These are phyloP conservation scores for Pogonomyrmex californicus DNA, from an alignment of 1,140 invertebrate species.

Conservation along the genomic window DNA sequence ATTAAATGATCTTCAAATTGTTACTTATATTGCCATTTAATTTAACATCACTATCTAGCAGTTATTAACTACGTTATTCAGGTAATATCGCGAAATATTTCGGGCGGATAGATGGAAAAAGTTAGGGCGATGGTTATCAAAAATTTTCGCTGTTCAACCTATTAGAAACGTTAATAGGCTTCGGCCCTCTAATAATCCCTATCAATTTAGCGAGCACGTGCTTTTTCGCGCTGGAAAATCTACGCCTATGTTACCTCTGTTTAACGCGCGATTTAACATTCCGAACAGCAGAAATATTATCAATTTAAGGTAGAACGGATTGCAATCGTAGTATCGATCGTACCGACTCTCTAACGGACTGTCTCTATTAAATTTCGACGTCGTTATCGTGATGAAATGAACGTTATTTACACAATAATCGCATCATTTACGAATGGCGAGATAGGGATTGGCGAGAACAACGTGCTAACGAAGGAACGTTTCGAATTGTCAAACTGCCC, in stretches of 20 bases:
- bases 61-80: conserved; percentile 1
- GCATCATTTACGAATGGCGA: conserved; percentile 59
- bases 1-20: conserved; percentile 7
- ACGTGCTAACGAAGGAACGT: conserved; percentile 42
- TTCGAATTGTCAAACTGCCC: conserved; percentile 53
- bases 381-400: conserved; percentile 57
- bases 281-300: conserved; percentile 26
- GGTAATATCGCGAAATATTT: conserved; percentile 27
- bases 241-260: neutral
- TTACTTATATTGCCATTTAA: neutral
- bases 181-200: neutral
- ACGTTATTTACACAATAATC: conserved; percentile 63
- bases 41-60: neutral
- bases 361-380: conserved; percentile 58
- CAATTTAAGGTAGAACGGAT: conserved; percentile 5
- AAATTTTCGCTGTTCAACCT: neutral
- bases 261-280: conserved; percentile 38
- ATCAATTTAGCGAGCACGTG: neutral
- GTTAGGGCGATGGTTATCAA: neutral
- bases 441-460: conserved; percentile 49
- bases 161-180: conserved; percentile 22
- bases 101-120: neutral
- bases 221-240: conserved; percentile 21
- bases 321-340: conserved; percentile 52
- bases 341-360: conserved; percentile 38